Percentiles rank a stretch among this genome's conserved stretches.
phyloP scores from a whole-genome alignment of 2,797 vertebrate genomes.

The Melanotaenia trifasciata region DNA sequence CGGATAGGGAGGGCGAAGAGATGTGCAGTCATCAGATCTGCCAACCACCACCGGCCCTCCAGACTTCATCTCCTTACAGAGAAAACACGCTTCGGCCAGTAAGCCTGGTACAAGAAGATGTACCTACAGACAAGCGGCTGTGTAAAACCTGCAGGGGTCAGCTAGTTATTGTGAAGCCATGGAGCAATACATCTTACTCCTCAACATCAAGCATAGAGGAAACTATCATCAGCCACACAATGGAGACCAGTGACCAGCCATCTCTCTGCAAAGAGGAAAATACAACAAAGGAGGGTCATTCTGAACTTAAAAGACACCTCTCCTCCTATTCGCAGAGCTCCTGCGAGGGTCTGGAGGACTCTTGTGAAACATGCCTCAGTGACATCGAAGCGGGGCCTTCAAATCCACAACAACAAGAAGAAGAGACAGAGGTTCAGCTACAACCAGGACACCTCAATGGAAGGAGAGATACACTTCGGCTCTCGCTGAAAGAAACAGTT shows the following conservation, averaged over 20 bases:
- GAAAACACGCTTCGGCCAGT: slow-evolving; percentile 69
- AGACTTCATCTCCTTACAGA: slow-evolving; percentile 97
- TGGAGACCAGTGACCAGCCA: slow-evolving; percentile 72
- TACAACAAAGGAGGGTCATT: slow-evolving; percentile 35
- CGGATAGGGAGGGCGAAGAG: slow-evolving; percentile 66
- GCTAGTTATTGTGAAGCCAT: slow-evolving; percentile 63
- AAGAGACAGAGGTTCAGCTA: slow-evolving; percentile 52
- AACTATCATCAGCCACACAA: slow-evolving; percentile 78
- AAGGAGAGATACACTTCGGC: slow-evolving; percentile 91
- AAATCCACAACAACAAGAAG: slow-evolving; percentile 46
- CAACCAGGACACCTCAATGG: slow-evolving; percentile 92
- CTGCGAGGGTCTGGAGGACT: slow-evolving; percentile 91
- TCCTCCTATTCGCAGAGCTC: slow-evolving; percentile 86
- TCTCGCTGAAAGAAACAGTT: slow-evolving; percentile 91
- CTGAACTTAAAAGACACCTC: slow-evolving; percentile 72
- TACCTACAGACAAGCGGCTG: slow-evolving; percentile 70
- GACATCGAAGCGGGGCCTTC: slow-evolving; percentile 86
- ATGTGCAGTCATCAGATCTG: slow-evolving; percentile 67
- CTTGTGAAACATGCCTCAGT: slow-evolving; percentile 91
- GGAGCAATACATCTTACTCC: slow-evolving; percentile 80
- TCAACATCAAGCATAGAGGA: slow-evolving; percentile 85
- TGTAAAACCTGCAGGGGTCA: slow-evolving; percentile 81
- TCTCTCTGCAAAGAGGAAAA: slow-evolving; percentile 74
- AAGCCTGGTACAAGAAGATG: slow-evolving; percentile 48
- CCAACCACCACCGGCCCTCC: slow-evolving; percentile 85